Evolutionary conservation across 1,140 invertebrate species (phyloP).

Genomic region (Eulimnadia texana): DNA sequence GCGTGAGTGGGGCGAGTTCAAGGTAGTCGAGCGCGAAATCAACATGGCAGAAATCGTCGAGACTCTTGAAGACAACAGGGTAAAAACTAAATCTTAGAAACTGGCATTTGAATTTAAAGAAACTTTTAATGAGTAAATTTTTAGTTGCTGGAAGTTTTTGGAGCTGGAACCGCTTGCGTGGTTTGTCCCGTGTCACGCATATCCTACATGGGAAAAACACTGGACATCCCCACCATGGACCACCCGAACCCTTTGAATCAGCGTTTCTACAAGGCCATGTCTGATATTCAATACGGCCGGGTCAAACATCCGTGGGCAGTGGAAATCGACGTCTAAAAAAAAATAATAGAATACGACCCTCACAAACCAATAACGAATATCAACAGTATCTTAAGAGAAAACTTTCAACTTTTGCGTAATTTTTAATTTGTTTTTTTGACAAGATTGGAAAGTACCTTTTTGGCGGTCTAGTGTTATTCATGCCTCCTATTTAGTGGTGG

Average conservation of each 20-base stretch:
- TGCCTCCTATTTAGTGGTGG: too few species aligned
- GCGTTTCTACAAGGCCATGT: slow-evolving; percentile 51
- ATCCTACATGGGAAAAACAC: slow-evolving; percentile 45
- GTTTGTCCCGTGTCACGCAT: slow-evolving; percentile 78
- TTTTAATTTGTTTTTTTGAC: too few species aligned
- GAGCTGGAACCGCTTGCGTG: slow-evolving; percentile 82
- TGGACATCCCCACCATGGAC: slow-evolving; percentile 55
- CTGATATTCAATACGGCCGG: slow-evolving; percentile 74
- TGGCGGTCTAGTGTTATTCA: too few species aligned
- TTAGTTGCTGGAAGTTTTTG: slow-evolving; percentile 88
- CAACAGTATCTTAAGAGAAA: too few species aligned
- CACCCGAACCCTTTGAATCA: slow-evolving; percentile 26
- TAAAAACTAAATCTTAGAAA: slow-evolving; percentile 49
- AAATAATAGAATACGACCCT: not conserved
- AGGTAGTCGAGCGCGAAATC: slow-evolving; percentile 64
- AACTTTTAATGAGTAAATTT: too few species aligned
- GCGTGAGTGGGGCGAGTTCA: slow-evolving; percentile 71
- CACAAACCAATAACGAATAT: too few species aligned
- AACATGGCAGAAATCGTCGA: slow-evolving; percentile 72
- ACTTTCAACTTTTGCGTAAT: too few species aligned
- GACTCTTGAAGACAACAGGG: slow-evolving; percentile 61
- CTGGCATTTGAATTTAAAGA: too few species aligned
- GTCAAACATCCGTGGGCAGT: slow-evolving; percentile 59
- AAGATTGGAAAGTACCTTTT: too few species aligned
- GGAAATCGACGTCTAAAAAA: slow-evolving; percentile 23